phyloP scores from a whole-genome alignment of 2,113 vertebrate species.

The Mobula birostris region DNA sequence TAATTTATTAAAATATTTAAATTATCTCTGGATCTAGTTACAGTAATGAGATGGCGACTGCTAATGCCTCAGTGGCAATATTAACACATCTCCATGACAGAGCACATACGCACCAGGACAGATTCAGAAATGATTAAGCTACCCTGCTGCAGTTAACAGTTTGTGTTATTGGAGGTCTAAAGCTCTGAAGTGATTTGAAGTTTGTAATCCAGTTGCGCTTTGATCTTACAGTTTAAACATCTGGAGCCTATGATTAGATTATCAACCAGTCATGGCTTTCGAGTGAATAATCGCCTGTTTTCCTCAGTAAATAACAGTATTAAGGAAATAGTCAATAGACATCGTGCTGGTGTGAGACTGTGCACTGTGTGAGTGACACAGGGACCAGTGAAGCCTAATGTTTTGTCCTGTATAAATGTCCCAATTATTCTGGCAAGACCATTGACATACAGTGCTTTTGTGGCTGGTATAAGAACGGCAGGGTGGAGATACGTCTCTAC shows the following conservation, averaged over 20 bases:
- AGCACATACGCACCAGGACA: background rate
- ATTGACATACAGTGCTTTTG: background rate
- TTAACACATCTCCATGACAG: background rate
- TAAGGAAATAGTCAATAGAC: background rate
- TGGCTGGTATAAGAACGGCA: too few species aligned
- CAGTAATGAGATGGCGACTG: background rate
- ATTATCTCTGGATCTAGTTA: background rate
- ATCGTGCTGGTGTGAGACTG: background rate
- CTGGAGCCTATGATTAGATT: background rate
- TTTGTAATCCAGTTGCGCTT: background rate
- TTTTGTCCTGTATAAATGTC: background rate
- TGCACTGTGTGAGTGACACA: background rate
- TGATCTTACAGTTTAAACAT: background rate
- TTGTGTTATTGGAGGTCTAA: background rate
- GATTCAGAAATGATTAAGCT: background rate
- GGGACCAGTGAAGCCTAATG: background rate
- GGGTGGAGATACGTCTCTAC: too few species aligned
- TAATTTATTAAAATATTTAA: slow-evolving; percentile 13
- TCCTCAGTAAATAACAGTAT: background rate
- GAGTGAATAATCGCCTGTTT: too few species aligned
- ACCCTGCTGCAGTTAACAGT: background rate
- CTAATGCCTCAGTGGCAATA: background rate
- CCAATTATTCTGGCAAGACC: background rate
- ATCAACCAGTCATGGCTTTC: background rate
- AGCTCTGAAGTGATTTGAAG: background rate